phyloP scores from a whole-genome alignment of 2,113 vertebrate genomes.

The Phyllostomus hastatus region DNA sequence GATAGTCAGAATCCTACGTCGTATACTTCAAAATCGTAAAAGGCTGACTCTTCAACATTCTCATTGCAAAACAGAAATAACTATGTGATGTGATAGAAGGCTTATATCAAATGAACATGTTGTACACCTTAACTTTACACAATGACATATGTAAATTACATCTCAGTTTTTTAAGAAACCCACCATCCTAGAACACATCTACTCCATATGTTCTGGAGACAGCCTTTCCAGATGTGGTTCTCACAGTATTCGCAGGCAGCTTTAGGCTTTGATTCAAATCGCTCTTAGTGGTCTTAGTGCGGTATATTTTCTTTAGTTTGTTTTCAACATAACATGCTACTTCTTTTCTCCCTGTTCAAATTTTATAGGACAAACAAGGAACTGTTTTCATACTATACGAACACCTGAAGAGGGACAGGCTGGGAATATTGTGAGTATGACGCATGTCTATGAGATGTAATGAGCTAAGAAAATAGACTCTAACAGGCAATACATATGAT shows the following conservation, averaged over 20 bases:
- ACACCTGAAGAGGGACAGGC: conserved; percentile 71
- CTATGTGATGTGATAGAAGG: background rate
- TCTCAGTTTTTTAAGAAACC: background rate
- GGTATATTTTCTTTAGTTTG: conserved; percentile 6
- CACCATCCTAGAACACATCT: background rate
- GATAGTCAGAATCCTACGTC: background rate
- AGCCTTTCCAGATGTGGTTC: background rate
- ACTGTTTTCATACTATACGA: conserved; percentile 82
- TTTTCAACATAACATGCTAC: conserved; percentile 26
- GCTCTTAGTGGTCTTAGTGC: background rate
- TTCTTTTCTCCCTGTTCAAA: conserved; percentile 43
- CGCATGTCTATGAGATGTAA: background rate
- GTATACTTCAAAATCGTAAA: background rate
- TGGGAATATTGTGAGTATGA: conserved; percentile 86
- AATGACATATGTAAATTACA: background rate
- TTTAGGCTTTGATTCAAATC: background rate
- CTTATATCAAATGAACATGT: background rate
- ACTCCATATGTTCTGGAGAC: background rate
- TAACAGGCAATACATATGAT: background rate
- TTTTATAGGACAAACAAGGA: conserved; percentile 82
- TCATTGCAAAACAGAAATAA: background rate
- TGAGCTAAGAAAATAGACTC: background rate
- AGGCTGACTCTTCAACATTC: background rate
- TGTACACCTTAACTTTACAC: background rate
- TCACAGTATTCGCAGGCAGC: background rate